Base-by-base conservation (phyloP, 2,113 vertebrate species). In the Fulica atra region DNA sequence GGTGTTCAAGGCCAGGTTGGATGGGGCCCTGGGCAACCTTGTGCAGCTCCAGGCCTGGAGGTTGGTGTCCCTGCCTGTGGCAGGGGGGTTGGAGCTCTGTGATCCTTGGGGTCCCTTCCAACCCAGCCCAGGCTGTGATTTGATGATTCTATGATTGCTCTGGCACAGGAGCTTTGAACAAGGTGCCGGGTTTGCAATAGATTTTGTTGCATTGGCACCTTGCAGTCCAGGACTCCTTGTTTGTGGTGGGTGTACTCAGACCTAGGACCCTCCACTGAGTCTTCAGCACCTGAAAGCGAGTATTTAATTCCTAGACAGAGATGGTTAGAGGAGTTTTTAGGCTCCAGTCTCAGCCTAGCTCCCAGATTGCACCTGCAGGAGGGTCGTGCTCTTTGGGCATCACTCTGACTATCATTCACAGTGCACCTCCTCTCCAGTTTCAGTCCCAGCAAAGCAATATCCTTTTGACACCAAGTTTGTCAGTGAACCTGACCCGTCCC, bases 321-420 rank as follows among this genome's bases (percentile, higher is more conserved):
- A 48, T 0, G 2, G 16, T 16, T 21, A 18, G 33, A 16, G 44
- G 69, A 24, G 15, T 25, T n/a, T 56, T 65, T 7, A 44, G 26
- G 7, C 6, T 13, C 10, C 26, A 36, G 17, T 66, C 87, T 5
- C 44, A 60, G 44, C 18, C 44, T 28, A 23, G 53, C 35, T 28
- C 61, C 70, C 46, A 29, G 33, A 2, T 17, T 11, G 36, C 13
- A 12, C 33, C 60, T 3, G 0, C 0, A 0, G 54, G n/a, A 61
- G 46, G 63, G 33, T 14, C 38, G 54, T 29, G 70, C 28, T 40
- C 1, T 31, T 25, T 18, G 63, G 13, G 12, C 38, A 17, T 54
- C 3, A 0, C 36, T 66, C 46, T 76, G 54, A 29, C 69, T 51
- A 2, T 9, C 46, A 20, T 20, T 46, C 24, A 6, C 28, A 46